These are phyloP conservation scores for Blomia tropicalis DNA, from an alignment of 2,888 invertebrate genomes.

Conservation along the genomic window DNA sequence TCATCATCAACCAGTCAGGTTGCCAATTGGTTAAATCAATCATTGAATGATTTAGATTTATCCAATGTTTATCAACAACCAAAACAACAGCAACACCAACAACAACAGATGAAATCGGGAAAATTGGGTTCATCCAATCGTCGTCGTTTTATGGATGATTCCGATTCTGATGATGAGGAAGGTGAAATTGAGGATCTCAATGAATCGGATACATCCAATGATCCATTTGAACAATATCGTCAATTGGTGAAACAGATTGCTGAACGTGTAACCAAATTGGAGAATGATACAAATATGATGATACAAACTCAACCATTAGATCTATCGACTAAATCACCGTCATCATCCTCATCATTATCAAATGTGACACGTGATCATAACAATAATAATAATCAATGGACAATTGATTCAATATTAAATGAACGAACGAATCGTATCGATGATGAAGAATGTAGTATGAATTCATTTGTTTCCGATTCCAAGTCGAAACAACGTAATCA, in stretches of 20 bases:
- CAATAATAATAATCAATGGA: constrained; percentile 2
- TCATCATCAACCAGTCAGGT: not conserved
- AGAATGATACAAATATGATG: no score
- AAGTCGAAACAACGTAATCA: not conserved
- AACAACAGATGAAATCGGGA: not conserved
- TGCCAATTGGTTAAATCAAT: constrained; percentile 2
- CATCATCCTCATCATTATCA: no score
- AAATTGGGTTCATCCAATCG: not conserved
- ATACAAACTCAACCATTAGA: constrained; percentile 1
- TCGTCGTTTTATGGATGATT: not conserved
- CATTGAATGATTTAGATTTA: not conserved
- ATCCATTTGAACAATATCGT: not conserved
- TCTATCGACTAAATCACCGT: not conserved
- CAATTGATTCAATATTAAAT: not conserved
- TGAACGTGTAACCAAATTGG: no score
- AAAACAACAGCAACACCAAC: not conserved
- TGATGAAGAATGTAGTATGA: not conserved
- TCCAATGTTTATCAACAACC: not conserved
- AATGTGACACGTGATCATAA: not conserved
- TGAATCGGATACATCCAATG: not conserved
- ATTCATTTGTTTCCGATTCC: not conserved
- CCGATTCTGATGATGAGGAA: constrained; percentile 4
- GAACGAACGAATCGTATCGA: not conserved
- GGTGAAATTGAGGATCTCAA: not conserved
- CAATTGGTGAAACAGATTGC: not conserved